Percentiles rank a stretch among this genome's conserved stretches.
phyloP scores from a whole-genome alignment of 2,888 invertebrate genomes.

The Aricia artaxerxes region DNA sequence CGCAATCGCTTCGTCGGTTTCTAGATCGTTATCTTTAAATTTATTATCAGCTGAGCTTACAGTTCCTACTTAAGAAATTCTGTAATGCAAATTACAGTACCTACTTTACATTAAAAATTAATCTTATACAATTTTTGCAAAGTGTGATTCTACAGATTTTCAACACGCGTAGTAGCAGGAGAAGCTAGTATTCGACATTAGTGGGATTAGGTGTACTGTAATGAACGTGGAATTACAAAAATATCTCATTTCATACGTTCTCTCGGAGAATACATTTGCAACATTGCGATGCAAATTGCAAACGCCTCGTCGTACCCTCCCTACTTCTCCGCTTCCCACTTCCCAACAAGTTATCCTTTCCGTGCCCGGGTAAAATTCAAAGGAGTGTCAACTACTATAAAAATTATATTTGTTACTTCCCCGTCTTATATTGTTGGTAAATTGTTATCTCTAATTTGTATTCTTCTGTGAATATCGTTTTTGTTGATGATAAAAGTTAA shows the following conservation, averaged over 20 bases:
- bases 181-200: conserved; percentile 1
- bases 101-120: not conserved
- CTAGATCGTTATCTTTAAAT: not conserved
- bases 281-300: conserved; percentile 30
- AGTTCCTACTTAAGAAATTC: not conserved
- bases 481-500: not conserved
- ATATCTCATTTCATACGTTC: conserved; percentile 21
- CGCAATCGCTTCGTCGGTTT: not conserved
- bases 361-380: conserved; percentile 32
- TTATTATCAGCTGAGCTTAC: not conserved
- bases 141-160: not conserved
- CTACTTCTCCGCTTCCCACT: conserved; percentile 13
- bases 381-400: conserved; percentile 34
- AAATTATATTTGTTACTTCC: conserved; percentile 31
- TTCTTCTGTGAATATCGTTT: not conserved
- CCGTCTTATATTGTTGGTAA: conserved; percentile 26
- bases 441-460: conserved; percentile 17
- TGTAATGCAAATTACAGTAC: not conserved
- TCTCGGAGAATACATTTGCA: conserved; percentile 30
- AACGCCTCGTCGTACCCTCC: conserved; percentile 25
- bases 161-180: not conserved
- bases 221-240: conserved; percentile 25
- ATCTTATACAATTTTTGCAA: not conserved
- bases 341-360: conserved; percentile 33
- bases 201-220: conserved; percentile 21